Percentiles rank a stretch among this genome's conserved stretches.
phyloP scores from a whole-genome alignment of 2,113 vertebrate genomes.

The Scomber japonicus region DNA sequence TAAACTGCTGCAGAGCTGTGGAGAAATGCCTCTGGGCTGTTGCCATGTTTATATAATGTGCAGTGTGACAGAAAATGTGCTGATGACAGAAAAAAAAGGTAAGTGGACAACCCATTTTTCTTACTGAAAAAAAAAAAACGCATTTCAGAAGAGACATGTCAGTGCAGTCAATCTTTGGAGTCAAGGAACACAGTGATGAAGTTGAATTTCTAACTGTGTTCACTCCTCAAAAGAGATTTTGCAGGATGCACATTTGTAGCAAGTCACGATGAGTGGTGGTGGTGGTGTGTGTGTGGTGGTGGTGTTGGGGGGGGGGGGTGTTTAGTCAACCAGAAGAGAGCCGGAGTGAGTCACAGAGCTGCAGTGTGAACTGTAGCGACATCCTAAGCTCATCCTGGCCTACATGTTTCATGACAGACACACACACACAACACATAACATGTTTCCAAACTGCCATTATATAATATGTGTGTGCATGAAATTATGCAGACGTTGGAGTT shows the following conservation, averaged over 20 bases:
- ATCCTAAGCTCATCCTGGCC: slow-evolving; percentile 63
- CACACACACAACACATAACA: slow-evolving; percentile 20
- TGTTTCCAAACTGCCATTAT: slow-evolving; percentile 43
- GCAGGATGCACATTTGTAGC: slow-evolving; percentile 51
- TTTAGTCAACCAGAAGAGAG: slow-evolving; percentile 63
- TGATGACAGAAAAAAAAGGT: slow-evolving; percentile 21
- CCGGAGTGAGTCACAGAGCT: slow-evolving; percentile 65
- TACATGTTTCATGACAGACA: slow-evolving; percentile 68
- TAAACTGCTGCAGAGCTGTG: not conserved
- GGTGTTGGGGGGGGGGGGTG: slow-evolving; percentile 1
- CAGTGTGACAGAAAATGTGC: slow-evolving; percentile 17
- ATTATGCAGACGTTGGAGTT: not conserved
- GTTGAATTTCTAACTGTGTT: not conserved
- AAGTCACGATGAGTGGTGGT: slow-evolving; percentile 48
- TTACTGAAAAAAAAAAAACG: slow-evolving; percentile 3
- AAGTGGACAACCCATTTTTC: not conserved
- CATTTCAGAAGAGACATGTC: not conserved
- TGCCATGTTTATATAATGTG: not conserved
- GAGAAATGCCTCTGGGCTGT: not conserved
- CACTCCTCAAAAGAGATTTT: slow-evolving; percentile 2
- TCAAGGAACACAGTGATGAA: not conserved
- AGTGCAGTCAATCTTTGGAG: not conserved
- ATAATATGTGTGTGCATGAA: slow-evolving; percentile 21
- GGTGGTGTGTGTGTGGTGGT: too few species aligned
- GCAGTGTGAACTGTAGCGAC: slow-evolving; percentile 67